Evolutionary conservation across 2,888 invertebrate species (phyloP).

Genomic region (Epiblema foenella): DNA sequence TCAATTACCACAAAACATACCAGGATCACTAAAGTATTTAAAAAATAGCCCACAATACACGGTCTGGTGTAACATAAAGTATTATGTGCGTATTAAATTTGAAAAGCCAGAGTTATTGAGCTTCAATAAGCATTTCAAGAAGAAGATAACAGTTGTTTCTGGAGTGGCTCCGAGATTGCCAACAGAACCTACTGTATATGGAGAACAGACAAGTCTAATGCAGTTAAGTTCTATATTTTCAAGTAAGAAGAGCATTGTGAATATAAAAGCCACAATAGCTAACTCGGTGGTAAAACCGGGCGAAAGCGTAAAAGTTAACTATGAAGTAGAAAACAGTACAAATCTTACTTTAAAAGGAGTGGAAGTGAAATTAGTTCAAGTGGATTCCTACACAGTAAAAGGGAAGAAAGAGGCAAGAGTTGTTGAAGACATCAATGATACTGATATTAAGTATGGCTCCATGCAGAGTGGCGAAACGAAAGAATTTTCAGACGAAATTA

Average conservation of each 20-base stretch:
- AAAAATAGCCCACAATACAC: not conserved
- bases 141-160: slow-evolving; percentile 31
- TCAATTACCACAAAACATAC: slow-evolving; percentile 30
- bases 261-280: slow-evolving; percentile 27
- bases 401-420: not conserved
- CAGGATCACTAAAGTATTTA: slow-evolving; percentile 21
- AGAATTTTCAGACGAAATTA: slow-evolving; percentile 26
- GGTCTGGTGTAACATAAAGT: slow-evolving; percentile 32
- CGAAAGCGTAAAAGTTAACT: slow-evolving; percentile 27
- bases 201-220: slow-evolving; percentile 26
- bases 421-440: slow-evolving; percentile 19
- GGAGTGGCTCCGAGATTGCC: slow-evolving; percentile 28
- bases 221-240: slow-evolving; percentile 39
- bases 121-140: slow-evolving; percentile 32
- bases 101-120: slow-evolving; percentile 23
- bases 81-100: slow-evolving; percentile 35
- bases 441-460: slow-evolving; percentile 27
- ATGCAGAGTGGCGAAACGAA: slow-evolving; percentile 19
- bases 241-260: slow-evolving; percentile 34
- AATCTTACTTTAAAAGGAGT: slow-evolving; percentile 29
- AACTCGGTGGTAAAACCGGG: slow-evolving; percentile 28
- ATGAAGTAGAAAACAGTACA: slow-evolving; percentile 33
- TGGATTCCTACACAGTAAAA: slow-evolving; percentile 15
- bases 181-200: slow-evolving; percentile 23
- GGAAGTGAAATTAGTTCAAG: slow-evolving; percentile 32